Evolutionary conservation across 1,140 invertebrate species (phyloP), one percentile per base, ranked within the genome.

Genomic region (Eubasilissa regina): DNA sequence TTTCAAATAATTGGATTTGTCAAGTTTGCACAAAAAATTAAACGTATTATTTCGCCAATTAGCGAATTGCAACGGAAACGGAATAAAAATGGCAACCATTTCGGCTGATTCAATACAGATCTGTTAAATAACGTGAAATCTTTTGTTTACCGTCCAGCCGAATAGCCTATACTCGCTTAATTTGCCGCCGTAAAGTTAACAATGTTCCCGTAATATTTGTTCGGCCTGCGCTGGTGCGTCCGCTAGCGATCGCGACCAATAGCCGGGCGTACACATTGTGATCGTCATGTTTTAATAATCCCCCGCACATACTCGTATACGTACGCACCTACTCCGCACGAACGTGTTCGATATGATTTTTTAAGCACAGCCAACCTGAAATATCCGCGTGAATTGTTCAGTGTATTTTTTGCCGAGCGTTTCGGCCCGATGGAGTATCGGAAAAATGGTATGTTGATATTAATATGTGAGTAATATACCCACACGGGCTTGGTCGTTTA

Each of bases 121-220:
- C 13, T 8, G 43, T 43, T 25, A 75, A 75, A 75, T 62, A 62
- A 75, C 60, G 45, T 10, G 25, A 25, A 48, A 60, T 75, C 74
- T 75, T 75, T 75, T 75, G 74, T 75, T 73, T 75, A 75, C 44
- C 62, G 62, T 6, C 51, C 66, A 21, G 43, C 45, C 43, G 56
- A 75, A 73, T 53, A 58, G 66, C 13, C 15, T 35, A 25, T 25
- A 25, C 19, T 44, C 19, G 60, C 60, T 64, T 64, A 70, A 70
- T 70, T 70, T 70, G 45, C 66, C 17, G 45, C 45, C 62, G 62
- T 35, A 66, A 44, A 17, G 62, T 47, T 43, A 66, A 44, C 35
- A 44, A 12, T 17, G 21, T 13, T 9, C 62, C 25, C 8, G 10
- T 44, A 15, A 15, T 44, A 17, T 43, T 66, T 43, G 35, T 66